phyloP scores from a whole-genome alignment of 2,113 vertebrate species.

The Stigmatopora argus region DNA sequence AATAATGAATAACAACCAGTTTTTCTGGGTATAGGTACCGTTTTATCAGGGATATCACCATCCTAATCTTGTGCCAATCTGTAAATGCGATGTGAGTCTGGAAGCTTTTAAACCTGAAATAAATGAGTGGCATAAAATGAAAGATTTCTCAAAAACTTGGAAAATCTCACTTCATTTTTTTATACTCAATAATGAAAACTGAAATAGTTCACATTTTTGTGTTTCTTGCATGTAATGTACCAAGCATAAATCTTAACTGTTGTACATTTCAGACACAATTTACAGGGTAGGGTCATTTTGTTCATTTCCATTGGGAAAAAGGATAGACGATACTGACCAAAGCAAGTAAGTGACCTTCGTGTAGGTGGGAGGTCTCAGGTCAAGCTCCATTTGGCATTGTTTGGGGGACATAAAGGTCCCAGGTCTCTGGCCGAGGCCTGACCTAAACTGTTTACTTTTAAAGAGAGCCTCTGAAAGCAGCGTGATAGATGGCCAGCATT shows the following conservation, averaged over 20 bases:
- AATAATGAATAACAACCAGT: conserved; percentile 59
- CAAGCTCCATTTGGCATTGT: conserved; percentile 48
- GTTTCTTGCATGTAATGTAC: too few relatives aligned
- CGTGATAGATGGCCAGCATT: conserved; percentile 2
- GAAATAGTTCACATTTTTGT: too few relatives aligned
- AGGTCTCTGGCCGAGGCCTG: conserved; percentile 14
- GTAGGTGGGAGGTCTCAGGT: conserved; percentile 53
- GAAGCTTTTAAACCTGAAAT: neutral
- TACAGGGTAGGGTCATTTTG: neutral
- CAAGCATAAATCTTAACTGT: too few relatives aligned
- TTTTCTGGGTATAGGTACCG: conserved; percentile 33
- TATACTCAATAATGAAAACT: neutral
- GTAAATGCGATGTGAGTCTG: conserved; percentile 25
- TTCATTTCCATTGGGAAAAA: conserved; percentile 2
- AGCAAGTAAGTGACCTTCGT: conserved; percentile 41
- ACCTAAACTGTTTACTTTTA: conserved; percentile 4
- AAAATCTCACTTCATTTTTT: neutral
- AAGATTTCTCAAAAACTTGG: neutral
- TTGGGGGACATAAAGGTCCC: conserved; percentile 29
- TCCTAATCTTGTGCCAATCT: conserved; percentile 37
- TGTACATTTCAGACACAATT: too few relatives aligned
- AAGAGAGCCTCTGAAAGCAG: neutral
- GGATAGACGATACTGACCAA: conserved; percentile 36
- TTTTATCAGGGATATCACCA: conserved; percentile 31
- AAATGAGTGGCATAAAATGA: too few relatives aligned